Conservation (phyloP, 2,113 vertebrate species). For the Ailurus styani region DNA sequence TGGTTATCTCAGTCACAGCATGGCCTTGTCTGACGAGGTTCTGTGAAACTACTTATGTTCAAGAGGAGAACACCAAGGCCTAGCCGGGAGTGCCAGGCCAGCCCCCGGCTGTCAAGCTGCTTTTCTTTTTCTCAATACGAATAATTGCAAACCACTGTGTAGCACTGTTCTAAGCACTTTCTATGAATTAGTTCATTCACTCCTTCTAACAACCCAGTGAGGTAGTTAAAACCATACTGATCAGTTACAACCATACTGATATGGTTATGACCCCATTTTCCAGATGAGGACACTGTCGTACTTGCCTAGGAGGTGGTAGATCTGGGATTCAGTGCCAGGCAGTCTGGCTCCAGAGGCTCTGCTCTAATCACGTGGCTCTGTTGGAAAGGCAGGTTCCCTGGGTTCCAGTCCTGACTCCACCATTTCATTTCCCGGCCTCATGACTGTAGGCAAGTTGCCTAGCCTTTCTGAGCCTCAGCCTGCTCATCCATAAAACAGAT, state of each 20-base stretch:
- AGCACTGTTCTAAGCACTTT: background rate
- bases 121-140: background rate
- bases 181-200: background rate
- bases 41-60: background rate
- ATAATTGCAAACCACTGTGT: background rate
- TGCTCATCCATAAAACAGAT: background rate
- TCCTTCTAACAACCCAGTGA: background rate
- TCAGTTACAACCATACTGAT: background rate
- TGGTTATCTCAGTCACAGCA: background rate
- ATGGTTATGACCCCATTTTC: background rate
- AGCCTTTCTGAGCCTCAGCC: background rate
- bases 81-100: background rate
- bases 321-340: background rate
- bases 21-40: background rate
- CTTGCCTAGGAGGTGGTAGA: background rate
- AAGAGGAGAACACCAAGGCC: background rate
- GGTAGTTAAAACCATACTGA: background rate
- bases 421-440: background rate
- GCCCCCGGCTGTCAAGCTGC: background rate
- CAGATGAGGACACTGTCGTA: background rate
- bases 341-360: background rate
- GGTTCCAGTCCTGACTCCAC: background rate
- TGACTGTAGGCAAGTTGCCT: background rate
- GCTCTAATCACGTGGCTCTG: background rate
- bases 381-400: background rate